Base-by-base conservation (phyloP, 2,113 vertebrate genomes). In the Chamaea fasciata region DNA sequence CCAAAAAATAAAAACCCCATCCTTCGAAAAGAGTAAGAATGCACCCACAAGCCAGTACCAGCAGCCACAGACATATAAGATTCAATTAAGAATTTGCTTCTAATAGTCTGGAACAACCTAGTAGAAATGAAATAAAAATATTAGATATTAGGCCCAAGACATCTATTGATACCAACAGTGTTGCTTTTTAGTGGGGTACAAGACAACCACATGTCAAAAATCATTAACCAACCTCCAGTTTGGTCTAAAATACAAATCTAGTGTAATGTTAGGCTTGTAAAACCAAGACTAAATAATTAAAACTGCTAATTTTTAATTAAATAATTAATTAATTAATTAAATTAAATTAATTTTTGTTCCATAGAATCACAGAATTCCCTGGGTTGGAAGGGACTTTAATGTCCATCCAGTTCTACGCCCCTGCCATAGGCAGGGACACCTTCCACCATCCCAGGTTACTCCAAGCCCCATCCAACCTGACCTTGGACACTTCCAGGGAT, bases 321-420 rank as follows among this genome's bases (percentile, higher is more conserved):
- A n/a, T n/a, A n/a, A n/a, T n/a, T n/a, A n/a, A n/a, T n/a, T n/a
- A n/a, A n/a, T n/a, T n/a, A n/a, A n/a, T n/a, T n/a, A n/a, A n/a
- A n/a, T n/a, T n/a, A n/a, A n/a, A n/a, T n/a, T n/a, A n/a, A n/a
- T n/a, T n/a, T n/a, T n/a, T n/a, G n/a, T n/a, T n/a, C n/a, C n/a
- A 55, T 7, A 21, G 63, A 82, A 46, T 46, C 47, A 63, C 11
- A 28, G 13, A 52, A 73, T 19, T 10, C 3, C 27, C 23, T 49
- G 18, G 26, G 26, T 24, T 47, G 30, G 22, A 74, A 23, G 21
- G 10, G 26, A 47, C 17, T 24, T 42, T 19, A 5, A 69, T 68
- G 8, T 2, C 1, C n/a, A 62, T 7, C 20, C 9, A 5, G 7
- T 53, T 1, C 15, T 27, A 21, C 4, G 8, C 2, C 20, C 13